Evolutionary conservation across 2,113 vertebrate genomes (phyloP), one percentile per base, ranked within the genome.

Genomic region (Diadophis punctatus): DNA sequence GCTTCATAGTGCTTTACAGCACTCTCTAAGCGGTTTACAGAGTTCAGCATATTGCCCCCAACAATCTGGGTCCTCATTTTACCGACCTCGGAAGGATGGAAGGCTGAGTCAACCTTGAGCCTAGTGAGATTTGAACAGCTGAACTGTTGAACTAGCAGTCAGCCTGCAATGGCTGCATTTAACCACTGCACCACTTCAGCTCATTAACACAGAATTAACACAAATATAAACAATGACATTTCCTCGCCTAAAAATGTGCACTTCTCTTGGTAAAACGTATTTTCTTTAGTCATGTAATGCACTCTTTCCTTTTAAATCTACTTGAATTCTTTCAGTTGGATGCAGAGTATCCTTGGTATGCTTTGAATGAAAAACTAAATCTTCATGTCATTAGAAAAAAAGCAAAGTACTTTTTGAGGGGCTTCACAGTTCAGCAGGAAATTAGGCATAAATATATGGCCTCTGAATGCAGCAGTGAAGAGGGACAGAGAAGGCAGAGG

Each of bases 391-490:
- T 95, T 94, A 94, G 94, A 96, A 96, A 96, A 46, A 93, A 92
- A 52, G 14, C 86, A 87, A 95, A 91, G 93, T 96, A 93, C 86
- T 95, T 91, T 90, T 92, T 89, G 93, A 93, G 96, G 95, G 95
- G 87, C 90, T 96, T 94, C 74, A 94, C 93, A 95, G 95, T 96
- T 95, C 92, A 96, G 91, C 43, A 90, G 92, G 93, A 96, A 96
- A 96, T 96, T 96, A 95, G 95, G 96, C 96, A 87, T 95, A 93
- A 96, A 95, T 95, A 93, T 89, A 93, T 89, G 94, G 94, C 93
- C 94, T 94, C 94, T n/a, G 95, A 96, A 93, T 93, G 94, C 18
- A 0, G 80, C 1, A 0, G 60, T 87, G 89, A 91, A 94, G 63
- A 25, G 30, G 7, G 60, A 18, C 56, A 56, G 51, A 12, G 23